A percentile compares a stretch with the other conserved stretches of the same genome.
These are phyloP conservation scores for Spialia ferax DNA, from an alignment of 2,888 invertebrate genomes.

Conservation along the genomic window DNA sequence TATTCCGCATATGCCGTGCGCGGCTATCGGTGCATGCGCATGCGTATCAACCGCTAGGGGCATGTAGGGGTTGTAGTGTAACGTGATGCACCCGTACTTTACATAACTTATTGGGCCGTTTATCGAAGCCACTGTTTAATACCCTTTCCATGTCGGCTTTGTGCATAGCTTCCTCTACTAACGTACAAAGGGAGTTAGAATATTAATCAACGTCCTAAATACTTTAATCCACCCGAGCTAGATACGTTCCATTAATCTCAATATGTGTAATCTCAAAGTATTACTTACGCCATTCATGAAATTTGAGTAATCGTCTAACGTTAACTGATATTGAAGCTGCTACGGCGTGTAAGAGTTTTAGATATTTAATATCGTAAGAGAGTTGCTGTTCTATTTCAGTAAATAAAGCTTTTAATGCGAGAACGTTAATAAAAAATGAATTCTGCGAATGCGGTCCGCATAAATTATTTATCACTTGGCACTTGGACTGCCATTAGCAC, in stretches of 20 bases:
- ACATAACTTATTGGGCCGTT: constrained; percentile 85
- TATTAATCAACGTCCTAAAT: constrained; percentile 76
- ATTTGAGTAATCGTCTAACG: constrained; percentile 38
- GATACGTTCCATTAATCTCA: constrained; percentile 71
- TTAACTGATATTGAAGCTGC: constrained; percentile 30
- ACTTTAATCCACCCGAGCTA: constrained; percentile 61
- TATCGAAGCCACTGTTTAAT: constrained; percentile 84
- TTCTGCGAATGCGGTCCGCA: constrained; percentile 54
- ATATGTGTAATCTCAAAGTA: constrained; percentile 51
- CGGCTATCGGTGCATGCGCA: constrained; percentile 81
- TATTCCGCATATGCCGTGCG: constrained; percentile 86
- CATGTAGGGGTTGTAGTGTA: constrained; percentile 81
- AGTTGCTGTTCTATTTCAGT: constrained; percentile 17
- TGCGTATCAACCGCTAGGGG: constrained; percentile 73
- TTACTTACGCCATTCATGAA: constrained; percentile 41
- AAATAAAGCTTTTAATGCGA: constrained; percentile 53
- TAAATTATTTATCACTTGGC: constrained; percentile 67
- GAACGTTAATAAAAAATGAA: constrained; percentile 61
- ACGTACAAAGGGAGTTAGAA: constrained; percentile 59
- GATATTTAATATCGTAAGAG: constrained; percentile 17
- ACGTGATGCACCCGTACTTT: constrained; percentile 85
- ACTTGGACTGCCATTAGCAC: constrained; percentile 64
- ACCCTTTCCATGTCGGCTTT: constrained; percentile 82
- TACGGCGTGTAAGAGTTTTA: constrained; percentile 28
- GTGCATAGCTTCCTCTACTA: constrained; percentile 72